A percentile compares a stretch with the other conserved stretches of the same genome.
Evolutionary conservation across 2,888 invertebrate species (phyloP).

Genomic region (Peribatodes rhomboidaria): DNA sequence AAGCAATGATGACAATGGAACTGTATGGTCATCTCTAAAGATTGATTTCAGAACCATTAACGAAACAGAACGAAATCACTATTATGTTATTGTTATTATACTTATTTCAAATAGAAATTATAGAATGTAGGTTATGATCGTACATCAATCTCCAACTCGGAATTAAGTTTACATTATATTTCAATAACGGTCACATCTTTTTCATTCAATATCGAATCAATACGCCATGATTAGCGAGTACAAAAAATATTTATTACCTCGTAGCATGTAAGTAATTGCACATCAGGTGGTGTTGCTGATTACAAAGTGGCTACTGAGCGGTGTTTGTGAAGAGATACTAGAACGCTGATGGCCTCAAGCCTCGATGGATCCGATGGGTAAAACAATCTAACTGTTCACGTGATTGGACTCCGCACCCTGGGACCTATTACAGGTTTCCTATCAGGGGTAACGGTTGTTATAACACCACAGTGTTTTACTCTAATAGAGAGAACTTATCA

Average conservation of each 20-base stretch:
- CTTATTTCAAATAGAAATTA: slow-evolving; percentile 33
- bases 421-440: slow-evolving; percentile 69
- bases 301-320: slow-evolving; percentile 39
- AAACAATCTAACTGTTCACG: slow-evolving; percentile 72
- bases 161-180: slow-evolving; percentile 28
- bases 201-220: slow-evolving; percentile 45
- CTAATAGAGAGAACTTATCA: slow-evolving; percentile 54
- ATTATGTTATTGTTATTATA: slow-evolving; percentile 1
- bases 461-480: slow-evolving; percentile 64
- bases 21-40: slow-evolving; percentile 28
- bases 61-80: slow-evolving; percentile 21
- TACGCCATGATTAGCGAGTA: slow-evolving; percentile 42
- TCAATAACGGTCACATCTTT: slow-evolving; percentile 45
- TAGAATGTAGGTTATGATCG: slow-evolving; percentile 26
- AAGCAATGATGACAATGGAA: slow-evolving; percentile 29
- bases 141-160: slow-evolving; percentile 25
- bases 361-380: slow-evolving; percentile 50
- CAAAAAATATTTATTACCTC: slow-evolving; percentile 48
- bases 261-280: slow-evolving; percentile 45
- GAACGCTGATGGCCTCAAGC: slow-evolving; percentile 35
- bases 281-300: slow-evolving; percentile 34
- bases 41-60: slow-evolving; percentile 29
- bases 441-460: slow-evolving; percentile 75
- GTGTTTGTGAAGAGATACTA: slow-evolving; percentile 22
- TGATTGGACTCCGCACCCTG: slow-evolving; percentile 66